These are phyloP conservation scores for Papilio xuthus DNA, from an alignment of 1,140 invertebrate genomes.

Conservation along the genomic window DNA sequence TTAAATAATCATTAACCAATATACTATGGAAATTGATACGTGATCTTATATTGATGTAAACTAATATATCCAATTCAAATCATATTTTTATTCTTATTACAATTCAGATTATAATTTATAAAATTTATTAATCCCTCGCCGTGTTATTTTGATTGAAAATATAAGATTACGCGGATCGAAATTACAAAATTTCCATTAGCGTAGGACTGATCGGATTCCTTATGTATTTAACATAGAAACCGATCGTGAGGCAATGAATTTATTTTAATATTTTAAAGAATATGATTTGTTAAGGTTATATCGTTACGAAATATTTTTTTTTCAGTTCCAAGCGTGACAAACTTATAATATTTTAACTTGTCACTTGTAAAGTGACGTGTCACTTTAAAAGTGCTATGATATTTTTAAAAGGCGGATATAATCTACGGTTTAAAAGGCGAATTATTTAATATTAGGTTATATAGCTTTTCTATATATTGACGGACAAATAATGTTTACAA, in stretches of 20 bases:
- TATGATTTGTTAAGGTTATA: not conserved
- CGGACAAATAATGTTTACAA: too few relatives aligned
- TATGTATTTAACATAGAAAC: not conserved
- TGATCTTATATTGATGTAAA: not conserved
- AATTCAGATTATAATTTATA: not conserved
- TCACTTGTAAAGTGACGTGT: too few relatives aligned
- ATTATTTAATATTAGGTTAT: too few relatives aligned
- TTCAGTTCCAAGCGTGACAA: too few relatives aligned
- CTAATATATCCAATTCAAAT: not conserved
- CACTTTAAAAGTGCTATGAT: too few relatives aligned
- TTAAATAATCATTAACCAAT: too few relatives aligned
- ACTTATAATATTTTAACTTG: too few relatives aligned
- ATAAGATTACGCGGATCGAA: slow-evolving; percentile 6
- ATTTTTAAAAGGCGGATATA: too few relatives aligned
- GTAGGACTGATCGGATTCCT: slow-evolving; percentile 1
- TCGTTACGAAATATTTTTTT: not conserved
- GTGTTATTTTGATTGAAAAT: not conserved
- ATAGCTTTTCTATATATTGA: too few relatives aligned
- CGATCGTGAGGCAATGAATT: not conserved
- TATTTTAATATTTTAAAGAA: not conserved
- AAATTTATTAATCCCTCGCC: not conserved
- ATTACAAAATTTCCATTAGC: slow-evolving; percentile 16
- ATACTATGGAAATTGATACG: too few relatives aligned
- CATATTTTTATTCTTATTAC: not conserved
- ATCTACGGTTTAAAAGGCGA: too few relatives aligned